Conservation (phyloP, 2,113 vertebrate species). For the Micromys minutus region DNA sequence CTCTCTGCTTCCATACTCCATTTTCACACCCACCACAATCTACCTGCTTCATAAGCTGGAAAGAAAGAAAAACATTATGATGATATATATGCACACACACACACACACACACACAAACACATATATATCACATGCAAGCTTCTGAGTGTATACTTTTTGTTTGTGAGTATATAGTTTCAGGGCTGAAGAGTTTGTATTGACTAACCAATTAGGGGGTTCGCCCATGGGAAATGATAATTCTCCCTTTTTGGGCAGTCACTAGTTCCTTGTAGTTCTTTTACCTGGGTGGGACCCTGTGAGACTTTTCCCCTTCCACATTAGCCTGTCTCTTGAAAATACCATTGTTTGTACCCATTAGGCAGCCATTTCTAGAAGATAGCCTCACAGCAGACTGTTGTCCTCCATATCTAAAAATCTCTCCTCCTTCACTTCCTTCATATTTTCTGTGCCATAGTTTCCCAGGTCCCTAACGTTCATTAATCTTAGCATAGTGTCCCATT, state of each 20-base stretch:
- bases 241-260: not conserved
- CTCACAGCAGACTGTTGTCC: not conserved
- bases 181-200: not conserved
- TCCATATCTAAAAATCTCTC: not conserved
- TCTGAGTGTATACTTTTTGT: not conserved
- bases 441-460: not conserved
- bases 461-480: not conserved
- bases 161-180: not conserved
- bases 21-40: not conserved
- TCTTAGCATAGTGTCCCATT: not conserved
- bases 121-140: not conserved
- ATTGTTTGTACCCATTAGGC: not conserved
- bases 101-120: too few species aligned
- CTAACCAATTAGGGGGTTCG: not conserved
- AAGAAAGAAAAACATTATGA: not conserved
- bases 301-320: not conserved
- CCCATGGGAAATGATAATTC: not conserved
- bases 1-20: not conserved
- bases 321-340: not conserved
- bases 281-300: not conserved
- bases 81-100: too few species aligned
- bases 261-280: not conserved
- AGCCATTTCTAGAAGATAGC: too few species aligned
- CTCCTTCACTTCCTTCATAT: not conserved
- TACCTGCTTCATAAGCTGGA: not conserved